Percentiles rank a stretch among this genome's conserved stretches.
phyloP scores from a whole-genome alignment of 2,113 vertebrate genomes.

The Echinops telfairi region DNA sequence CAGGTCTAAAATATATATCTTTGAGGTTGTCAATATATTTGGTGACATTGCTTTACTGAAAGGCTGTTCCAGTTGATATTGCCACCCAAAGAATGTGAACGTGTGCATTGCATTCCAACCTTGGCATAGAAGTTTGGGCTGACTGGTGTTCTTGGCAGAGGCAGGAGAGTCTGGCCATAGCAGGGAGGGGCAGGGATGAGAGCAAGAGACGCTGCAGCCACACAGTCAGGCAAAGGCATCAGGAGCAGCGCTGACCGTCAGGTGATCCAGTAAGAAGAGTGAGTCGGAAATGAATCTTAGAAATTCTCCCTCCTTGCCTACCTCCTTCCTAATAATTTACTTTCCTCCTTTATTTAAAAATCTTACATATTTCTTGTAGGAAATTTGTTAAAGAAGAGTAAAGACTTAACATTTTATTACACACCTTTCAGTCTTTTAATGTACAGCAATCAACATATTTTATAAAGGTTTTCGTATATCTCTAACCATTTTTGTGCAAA shows the following conservation, averaged over 20 bases:
- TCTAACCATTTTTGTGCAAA: constrained; percentile 36
- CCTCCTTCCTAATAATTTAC: not conserved
- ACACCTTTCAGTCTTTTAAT: not conserved
- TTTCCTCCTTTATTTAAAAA: not conserved
- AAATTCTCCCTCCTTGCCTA: not conserved
- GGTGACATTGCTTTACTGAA: constrained; percentile 34
- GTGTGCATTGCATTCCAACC: constrained; percentile 10
- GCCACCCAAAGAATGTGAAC: constrained; percentile 25
- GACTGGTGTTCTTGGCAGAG: constrained; percentile 10
- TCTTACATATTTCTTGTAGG: not conserved
- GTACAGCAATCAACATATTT: constrained; percentile 9
- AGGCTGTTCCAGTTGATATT: constrained; percentile 55
- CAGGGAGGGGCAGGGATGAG: not conserved
- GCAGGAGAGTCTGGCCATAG: not conserved
- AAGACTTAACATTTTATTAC: constrained; percentile 44
- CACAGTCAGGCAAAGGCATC: not conserved
- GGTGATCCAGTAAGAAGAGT: not conserved
- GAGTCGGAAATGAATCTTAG: not conserved
- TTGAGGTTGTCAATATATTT: constrained; percentile 14
- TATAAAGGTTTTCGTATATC: constrained; percentile 27
- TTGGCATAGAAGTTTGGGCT: constrained; percentile 26
- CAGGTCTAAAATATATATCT: constrained; percentile 39
- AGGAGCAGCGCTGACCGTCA: not conserved
- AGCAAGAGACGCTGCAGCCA: not conserved
- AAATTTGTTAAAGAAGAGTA: constrained; percentile 37